Evolutionary conservation across 1,140 invertebrate genomes (phyloP).

Genomic region (Drosophila repleta): DNA sequence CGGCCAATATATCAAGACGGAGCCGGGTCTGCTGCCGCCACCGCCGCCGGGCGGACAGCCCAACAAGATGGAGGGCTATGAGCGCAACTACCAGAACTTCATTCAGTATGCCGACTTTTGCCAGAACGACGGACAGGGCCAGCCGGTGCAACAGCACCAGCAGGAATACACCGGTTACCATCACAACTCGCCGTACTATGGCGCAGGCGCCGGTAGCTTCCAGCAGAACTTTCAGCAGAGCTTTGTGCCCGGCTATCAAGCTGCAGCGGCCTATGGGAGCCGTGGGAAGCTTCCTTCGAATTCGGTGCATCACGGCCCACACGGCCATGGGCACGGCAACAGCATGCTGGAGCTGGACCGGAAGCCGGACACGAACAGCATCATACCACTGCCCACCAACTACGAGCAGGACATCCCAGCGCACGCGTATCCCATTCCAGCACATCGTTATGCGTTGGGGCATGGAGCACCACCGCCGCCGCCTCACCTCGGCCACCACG

Average conservation of each 20-base stretch:
- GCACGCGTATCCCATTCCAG: conserved; percentile 82
- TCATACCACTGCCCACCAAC: conserved; percentile 82
- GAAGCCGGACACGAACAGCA: conserved; percentile 78
- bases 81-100: conserved; percentile 84
- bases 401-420: conserved; percentile 83
- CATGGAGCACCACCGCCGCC: conserved; percentile 60
- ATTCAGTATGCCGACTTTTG: conserved; percentile 83
- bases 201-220: conserved; percentile 65
- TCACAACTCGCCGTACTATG: conserved; percentile 75
- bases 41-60: conserved; percentile 60
- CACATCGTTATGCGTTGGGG: conserved; percentile 74
- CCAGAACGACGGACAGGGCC: conserved; percentile 79
- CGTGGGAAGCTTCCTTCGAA: conserved; percentile 52
- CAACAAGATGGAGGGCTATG: conserved; percentile 83
- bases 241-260: conserved; percentile 78
- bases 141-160: conserved; percentile 67
- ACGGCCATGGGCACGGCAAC: conserved; percentile 54
- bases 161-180: conserved; percentile 78
- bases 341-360: conserved; percentile 76
- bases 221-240: conserved; percentile 83
- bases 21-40: conserved; percentile 69
- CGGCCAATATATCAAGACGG: conserved; percentile 78
- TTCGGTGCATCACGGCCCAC: conserved; percentile 48
- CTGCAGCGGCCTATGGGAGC: conserved; percentile 60
- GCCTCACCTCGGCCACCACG: conserved; percentile 63